A percentile compares a stretch with the other conserved stretches of the same genome.
These are phyloP conservation scores for Lepisosteus osseus DNA, from an alignment of 2,113 vertebrate species.

Conservation along the genomic window DNA sequence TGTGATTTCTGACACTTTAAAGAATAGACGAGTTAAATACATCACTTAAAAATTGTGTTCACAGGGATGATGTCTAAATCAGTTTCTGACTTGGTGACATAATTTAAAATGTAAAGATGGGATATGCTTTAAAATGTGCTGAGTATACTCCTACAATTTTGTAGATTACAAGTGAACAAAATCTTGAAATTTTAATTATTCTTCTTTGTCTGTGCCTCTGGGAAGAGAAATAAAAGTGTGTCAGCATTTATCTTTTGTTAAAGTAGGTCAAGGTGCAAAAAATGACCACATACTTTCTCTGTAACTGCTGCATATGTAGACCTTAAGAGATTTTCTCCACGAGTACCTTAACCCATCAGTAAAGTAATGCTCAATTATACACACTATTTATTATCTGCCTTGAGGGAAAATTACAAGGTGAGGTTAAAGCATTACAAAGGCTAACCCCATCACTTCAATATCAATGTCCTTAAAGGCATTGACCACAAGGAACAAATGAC, in stretches of 20 bases:
- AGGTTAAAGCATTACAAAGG: constrained; percentile 77
- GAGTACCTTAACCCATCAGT: constrained; percentile 67
- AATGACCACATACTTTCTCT: constrained; percentile 46
- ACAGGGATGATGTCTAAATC: too few relatives aligned
- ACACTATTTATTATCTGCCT: constrained; percentile 78
- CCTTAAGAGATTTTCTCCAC: constrained; percentile 44
- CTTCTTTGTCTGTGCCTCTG: constrained; percentile 13
- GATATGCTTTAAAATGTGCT: too few relatives aligned
- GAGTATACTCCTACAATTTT: too few relatives aligned
- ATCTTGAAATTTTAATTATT: too few relatives aligned
- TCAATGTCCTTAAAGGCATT: constrained; percentile 86
- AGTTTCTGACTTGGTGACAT: too few relatives aligned
- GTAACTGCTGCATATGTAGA: constrained; percentile 55
- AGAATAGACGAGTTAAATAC: too few relatives aligned
- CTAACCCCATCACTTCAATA: constrained; percentile 90
- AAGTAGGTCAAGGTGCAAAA: constrained; percentile 57
- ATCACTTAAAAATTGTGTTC: too few relatives aligned
- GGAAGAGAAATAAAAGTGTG: constrained; percentile 40
- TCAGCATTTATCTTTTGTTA: constrained; percentile 58
- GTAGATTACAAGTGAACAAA: too few relatives aligned
- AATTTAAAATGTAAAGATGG: too few relatives aligned
- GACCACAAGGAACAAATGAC: constrained; percentile 80
- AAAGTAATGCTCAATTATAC: constrained; percentile 83
- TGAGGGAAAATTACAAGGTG: constrained; percentile 75
- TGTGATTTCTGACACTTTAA: too few relatives aligned